A percentile compares a stretch with the other conserved stretches of the same genome.
Conservation (phyloP, 2,797 vertebrate genomes). For the Pelochelys cantorii region DNA sequence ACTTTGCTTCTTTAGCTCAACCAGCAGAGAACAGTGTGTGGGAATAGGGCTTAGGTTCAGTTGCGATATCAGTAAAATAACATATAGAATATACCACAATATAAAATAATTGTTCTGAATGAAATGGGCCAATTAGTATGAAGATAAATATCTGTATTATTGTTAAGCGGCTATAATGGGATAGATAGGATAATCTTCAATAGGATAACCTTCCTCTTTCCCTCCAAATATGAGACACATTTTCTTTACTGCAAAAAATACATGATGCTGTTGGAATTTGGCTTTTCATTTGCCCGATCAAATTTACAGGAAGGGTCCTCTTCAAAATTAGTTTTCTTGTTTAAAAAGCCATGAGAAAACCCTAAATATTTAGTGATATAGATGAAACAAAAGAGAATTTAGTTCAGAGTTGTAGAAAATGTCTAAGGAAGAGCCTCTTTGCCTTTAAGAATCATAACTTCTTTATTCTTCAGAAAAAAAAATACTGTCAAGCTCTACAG, state of each 20-base stretch:
- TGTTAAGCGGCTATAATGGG: background rate
- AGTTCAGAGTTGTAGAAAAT: background rate
- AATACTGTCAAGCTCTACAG: background rate
- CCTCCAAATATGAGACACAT: background rate
- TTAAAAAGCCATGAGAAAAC: background rate
- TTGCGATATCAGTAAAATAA: too few relatives aligned
- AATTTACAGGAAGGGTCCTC: background rate
- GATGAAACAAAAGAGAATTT: background rate
- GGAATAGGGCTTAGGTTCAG: background rate
- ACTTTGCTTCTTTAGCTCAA: background rate
- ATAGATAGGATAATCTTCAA: background rate
- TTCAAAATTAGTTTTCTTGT: background rate
- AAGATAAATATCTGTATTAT: background rate
- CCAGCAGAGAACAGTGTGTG: background rate
- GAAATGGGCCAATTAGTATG: background rate
- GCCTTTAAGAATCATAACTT: conserved; percentile 3
- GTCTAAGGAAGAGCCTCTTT: background rate
- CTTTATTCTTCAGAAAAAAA: conserved; percentile 45
- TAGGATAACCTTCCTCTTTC: background rate
- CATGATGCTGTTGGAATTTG: background rate
- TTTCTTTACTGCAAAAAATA: background rate
- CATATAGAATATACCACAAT: background rate
- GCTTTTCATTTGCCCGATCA: background rate
- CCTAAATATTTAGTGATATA: conserved; percentile 13
- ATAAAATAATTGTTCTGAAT: background rate